Base-by-base conservation (phyloP, 1,140 invertebrate genomes). In the Calliopsis andreniformis region DNA sequence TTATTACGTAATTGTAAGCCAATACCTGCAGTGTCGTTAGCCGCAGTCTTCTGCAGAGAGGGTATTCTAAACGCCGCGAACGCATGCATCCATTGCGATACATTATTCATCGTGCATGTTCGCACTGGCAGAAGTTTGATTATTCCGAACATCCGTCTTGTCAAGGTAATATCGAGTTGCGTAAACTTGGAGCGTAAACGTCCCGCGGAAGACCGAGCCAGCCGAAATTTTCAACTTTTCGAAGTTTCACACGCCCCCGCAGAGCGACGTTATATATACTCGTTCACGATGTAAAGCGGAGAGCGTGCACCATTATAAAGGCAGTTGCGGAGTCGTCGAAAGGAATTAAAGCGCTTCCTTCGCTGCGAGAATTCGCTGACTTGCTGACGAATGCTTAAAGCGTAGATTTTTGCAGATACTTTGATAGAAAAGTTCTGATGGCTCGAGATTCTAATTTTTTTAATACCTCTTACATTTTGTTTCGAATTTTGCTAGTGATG, bases 61-160 rank as follows among this genome's bases (percentile, higher is more conserved):
- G n/a, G 35, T 66, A 64, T 73, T 66, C 55, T 47, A 73, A 55
- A 73, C 32, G 7, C 47, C 23, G 51, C 20, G 16, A 8, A 16
- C 62, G 2, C 39, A 3, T n/a, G n/a, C 49, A 7, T 14, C 20
- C 7, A 7, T n/a, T 25, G 30, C 39, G 71, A 75, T 75, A 67
- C 71, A 75, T 75, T 75, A 75, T 75, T 75, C 71, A 75, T 75
- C 63, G 62, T 23, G 62, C 30, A 45, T 39, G 71, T 75, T 75
- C 71, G 39, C n/a, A n/a, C 30, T 16, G 35, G 35, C 35, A 64
- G 59, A 72, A 75, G 62, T 75, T 75, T 67, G 71, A 75, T 75
- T 75, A 75, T 75, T 67, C 71, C 71, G 63, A 75, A 56, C 63
- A 75, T 75, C 71, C 51, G 63, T 75, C 71, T 75, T 75, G 71